Evolutionary conservation across 2,888 invertebrate genomes (phyloP).

Genomic region (Phragmatobia fuliginosa): DNA sequence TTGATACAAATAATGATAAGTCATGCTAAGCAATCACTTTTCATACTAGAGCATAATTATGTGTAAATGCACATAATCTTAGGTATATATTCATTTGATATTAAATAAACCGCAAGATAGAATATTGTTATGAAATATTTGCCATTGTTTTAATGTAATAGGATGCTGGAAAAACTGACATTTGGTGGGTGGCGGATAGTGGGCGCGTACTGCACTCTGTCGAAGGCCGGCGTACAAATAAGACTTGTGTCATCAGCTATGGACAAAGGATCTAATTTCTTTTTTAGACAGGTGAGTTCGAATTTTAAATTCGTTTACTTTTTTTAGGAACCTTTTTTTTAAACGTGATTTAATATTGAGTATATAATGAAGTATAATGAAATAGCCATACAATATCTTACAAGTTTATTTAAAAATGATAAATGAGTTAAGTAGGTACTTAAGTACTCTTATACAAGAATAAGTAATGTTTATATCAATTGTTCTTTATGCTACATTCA

Average conservation of each 20-base stretch:
- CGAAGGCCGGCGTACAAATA: slow-evolving; percentile 42
- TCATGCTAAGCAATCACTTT: not conserved
- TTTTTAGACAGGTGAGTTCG: slow-evolving; percentile 77
- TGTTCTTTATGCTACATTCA: not conserved
- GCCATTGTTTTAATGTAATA: slow-evolving; percentile 36
- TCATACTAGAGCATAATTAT: not conserved
- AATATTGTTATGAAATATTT: slow-evolving; percentile 37
- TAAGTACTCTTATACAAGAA: too few relatives aligned
- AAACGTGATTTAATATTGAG: not conserved
- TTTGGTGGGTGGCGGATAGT: slow-evolving; percentile 54
- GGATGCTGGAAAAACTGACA: slow-evolving; percentile 66
- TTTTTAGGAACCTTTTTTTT: not conserved
- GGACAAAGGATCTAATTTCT: slow-evolving; percentile 65
- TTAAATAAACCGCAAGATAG: slow-evolving; percentile 9
- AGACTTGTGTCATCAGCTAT: slow-evolving; percentile 60
- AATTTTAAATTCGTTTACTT: not conserved
- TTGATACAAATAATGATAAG: not conserved
- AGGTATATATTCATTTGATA: not conserved
- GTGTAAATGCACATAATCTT: not conserved
- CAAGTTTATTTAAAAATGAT: not conserved
- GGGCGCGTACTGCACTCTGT: slow-evolving; percentile 42
- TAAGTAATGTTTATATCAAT: not conserved
- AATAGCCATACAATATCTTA: not conserved
- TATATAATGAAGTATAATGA: not conserved
- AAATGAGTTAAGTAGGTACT: not conserved